Evolutionary conservation across 2,113 vertebrate genomes (phyloP).

Genomic region (Takifugu flavidus): DNA sequence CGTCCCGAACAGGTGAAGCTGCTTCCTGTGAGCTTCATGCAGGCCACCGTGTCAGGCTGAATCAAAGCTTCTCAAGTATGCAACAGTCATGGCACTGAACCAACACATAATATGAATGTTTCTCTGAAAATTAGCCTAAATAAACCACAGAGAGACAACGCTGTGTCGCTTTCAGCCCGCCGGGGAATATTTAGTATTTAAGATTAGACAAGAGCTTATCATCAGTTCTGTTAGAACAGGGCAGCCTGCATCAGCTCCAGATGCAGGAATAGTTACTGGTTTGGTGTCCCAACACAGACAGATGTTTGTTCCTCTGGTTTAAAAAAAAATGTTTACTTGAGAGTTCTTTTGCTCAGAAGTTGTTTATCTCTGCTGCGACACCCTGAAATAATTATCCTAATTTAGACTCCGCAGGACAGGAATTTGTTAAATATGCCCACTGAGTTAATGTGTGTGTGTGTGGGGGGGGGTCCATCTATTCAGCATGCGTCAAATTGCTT

Average conservation of each 20-base stretch:
- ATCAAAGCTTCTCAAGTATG: background rate
- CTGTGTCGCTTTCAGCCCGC: no score
- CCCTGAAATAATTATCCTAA: conserved; percentile 2
- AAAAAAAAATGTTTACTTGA: conserved; percentile 18
- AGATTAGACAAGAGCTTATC: no score
- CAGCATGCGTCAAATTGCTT: no score
- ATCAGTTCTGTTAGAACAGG: no score
- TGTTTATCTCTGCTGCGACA: conserved; percentile 17
- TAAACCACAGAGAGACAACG: background rate
- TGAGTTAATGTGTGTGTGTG: no score
- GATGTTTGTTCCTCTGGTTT: conserved; percentile 7
- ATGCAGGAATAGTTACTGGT: conserved; percentile 6
- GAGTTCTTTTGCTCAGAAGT: conserved; percentile 1
- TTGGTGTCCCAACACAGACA: conserved; percentile 14
- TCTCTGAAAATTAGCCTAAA: background rate
- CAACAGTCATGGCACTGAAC: background rate
- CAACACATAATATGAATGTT: background rate
- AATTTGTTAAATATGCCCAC: background rate
- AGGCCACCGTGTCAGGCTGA: conserved; percentile 2
- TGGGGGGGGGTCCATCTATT: no score
- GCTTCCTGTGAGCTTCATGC: conserved; percentile 1
- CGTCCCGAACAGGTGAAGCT: conserved; percentile 26
- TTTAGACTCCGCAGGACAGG: background rate
- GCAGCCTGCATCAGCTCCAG: background rate
- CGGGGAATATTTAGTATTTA: no score